Base-by-base conservation (phyloP, 2,113 vertebrate genomes). In the Zapus hudsonius region DNA sequence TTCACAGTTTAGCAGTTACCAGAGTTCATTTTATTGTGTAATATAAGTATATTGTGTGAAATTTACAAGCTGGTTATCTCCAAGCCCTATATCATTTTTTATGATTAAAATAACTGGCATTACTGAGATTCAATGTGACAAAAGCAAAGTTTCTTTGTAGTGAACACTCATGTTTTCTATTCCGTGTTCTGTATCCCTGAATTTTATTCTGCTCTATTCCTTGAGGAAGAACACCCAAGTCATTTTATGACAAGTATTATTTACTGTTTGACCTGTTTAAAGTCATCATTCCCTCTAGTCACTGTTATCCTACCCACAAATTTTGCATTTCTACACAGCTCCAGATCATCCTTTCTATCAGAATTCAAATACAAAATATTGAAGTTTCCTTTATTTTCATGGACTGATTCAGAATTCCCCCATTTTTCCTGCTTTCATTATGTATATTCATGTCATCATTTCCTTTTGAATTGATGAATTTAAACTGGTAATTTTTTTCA, bases 371-470 rank as follows among this genome's bases (percentile, higher is more conserved):
- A 4, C 67, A 40, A 69, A 44, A 38, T 83, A 75, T 57, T 81
- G 31, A 94, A 57, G 11, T 87, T 87, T 93, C 67, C 8, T 87
- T 22, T 31, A 78, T 31, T 64, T 89, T 63, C 55, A 66, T 70
- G 25, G 47, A 4, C 19, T 80, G 47, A 29, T 84, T 92, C 55
- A 87, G 33, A 22, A 8, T 61, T 31, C 12, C 4, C 23, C 0
- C 11, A 63, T 31, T 13, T n/a, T 87, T 88, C 88, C 33, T 84
- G 16, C 10, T 84, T 31, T 61, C 23, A 81, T 63, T 81, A 27
- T 93, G 47, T 25, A 44, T 44, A 85, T 73, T 78, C 63, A 82
- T 66, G n/a, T 1, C 33, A 63, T 38, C 42, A 74, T 67, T 52
- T 76, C 16, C 61, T 44, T 44, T 82, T 64, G 67, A 88, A 59